A percentile compares a stretch with the other conserved stretches of the same genome.
Evolutionary conservation across 2,888 invertebrate genomes (phyloP).

Genomic region (Elaeidobius kamerunicus): DNA sequence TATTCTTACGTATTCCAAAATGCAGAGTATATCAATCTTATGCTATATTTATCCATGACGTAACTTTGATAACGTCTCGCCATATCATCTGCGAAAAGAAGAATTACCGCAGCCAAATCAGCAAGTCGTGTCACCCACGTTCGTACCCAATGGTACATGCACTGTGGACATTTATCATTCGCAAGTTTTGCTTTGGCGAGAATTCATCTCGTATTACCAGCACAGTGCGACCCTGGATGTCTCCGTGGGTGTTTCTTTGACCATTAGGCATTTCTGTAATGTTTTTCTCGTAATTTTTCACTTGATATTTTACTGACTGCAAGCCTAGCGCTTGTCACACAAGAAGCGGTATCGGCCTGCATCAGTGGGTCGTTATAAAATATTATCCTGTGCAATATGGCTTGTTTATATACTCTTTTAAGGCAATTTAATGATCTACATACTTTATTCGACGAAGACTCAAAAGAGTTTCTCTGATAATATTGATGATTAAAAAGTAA

Average conservation of each 20-base stretch:
- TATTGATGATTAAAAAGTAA: too few species aligned
- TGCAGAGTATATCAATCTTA: too few species aligned
- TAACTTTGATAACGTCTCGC: slow-evolving; percentile 18
- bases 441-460: too few species aligned
- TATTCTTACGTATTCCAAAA: too few species aligned
- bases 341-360: background rate
- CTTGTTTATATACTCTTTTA: too few species aligned
- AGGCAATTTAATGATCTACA: too few species aligned
- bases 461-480: too few species aligned
- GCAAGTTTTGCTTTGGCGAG: slow-evolving; percentile 19
- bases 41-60: slow-evolving; percentile 13
- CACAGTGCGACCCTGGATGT: slow-evolving; percentile 22
- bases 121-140: slow-evolving; percentile 29
- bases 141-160: slow-evolving; percentile 28
- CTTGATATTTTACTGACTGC: slow-evolving; percentile 19
- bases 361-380: slow-evolving; percentile 1
- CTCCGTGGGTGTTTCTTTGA: slow-evolving; percentile 31
- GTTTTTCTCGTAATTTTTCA: slow-evolving; percentile 26
- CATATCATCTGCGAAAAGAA: slow-evolving; percentile 22
- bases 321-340: background rate
- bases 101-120: slow-evolving; percentile 26
- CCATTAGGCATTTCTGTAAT: slow-evolving; percentile 31
- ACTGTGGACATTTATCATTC: slow-evolving; percentile 33
- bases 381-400: too few species aligned
- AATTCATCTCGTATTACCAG: slow-evolving; percentile 30